phyloP scores from a whole-genome alignment of 1,140 invertebrate species.

The Sycophaga agraensis region DNA sequence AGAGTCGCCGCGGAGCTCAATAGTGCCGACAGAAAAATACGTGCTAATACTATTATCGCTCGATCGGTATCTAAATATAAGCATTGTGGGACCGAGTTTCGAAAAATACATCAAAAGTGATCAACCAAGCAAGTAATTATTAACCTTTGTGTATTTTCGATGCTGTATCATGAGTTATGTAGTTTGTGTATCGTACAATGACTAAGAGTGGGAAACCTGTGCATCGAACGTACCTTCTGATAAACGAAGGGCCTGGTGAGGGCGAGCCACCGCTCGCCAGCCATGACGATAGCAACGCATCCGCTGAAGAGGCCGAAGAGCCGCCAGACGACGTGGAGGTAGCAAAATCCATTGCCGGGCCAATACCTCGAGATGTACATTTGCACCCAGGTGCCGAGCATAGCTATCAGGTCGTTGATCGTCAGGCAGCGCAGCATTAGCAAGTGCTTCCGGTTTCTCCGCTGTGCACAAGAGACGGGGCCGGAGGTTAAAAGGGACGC shows the following conservation, averaged over 20 bases:
- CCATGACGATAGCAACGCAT: slow-evolving; percentile 85
- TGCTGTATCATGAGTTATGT: too few relatives aligned
- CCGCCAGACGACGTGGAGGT: slow-evolving; percentile 70
- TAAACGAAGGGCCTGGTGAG: slow-evolving; percentile 85
- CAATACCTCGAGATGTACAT: slow-evolving; percentile 63
- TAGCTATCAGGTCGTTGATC: slow-evolving; percentile 76
- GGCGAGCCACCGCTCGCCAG: slow-evolving; percentile 80
- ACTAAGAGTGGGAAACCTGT: too few relatives aligned
- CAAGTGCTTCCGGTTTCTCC: slow-evolving; percentile 76
- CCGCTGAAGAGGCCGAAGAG: slow-evolving; percentile 84
- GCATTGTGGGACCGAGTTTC: too few relatives aligned
- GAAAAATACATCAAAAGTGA: too few relatives aligned
- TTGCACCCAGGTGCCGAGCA: slow-evolving; percentile 68
- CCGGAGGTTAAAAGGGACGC: neutral
- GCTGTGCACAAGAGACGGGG: slow-evolving; percentile 52
- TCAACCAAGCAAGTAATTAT: too few relatives aligned
- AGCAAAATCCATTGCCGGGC: slow-evolving; percentile 61
- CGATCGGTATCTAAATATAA: too few relatives aligned
- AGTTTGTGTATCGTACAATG: too few relatives aligned
- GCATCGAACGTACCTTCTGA: slow-evolving; percentile 70
- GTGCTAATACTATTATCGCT: too few relatives aligned
- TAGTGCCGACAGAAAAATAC: too few relatives aligned
- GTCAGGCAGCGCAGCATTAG: slow-evolving; percentile 77
- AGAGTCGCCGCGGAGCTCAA: too few relatives aligned
- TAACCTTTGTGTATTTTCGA: too few relatives aligned